Evolutionary conservation across 2,797 vertebrate genomes (phyloP).

Genomic region (Vultur gryphus): DNA sequence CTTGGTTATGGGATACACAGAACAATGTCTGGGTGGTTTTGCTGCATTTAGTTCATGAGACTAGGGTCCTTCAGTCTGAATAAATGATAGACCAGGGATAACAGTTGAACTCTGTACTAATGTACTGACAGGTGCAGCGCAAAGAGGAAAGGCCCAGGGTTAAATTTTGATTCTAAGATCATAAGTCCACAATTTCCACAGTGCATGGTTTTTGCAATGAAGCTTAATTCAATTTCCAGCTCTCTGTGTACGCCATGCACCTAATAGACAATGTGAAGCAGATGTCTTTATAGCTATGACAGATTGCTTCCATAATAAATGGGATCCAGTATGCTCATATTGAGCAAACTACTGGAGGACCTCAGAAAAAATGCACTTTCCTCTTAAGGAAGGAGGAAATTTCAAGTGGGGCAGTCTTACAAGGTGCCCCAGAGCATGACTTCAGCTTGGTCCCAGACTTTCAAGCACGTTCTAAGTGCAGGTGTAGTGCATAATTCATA

Average conservation of each 20-base stretch:
- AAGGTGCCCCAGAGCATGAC: background rate
- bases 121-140: background rate
- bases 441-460: background rate
- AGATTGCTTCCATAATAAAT: background rate
- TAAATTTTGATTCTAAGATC: background rate
- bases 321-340: background rate
- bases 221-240: background rate
- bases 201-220: background rate
- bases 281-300: background rate
- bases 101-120: background rate
- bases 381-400: background rate
- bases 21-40: background rate
- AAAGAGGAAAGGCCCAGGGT: background rate
- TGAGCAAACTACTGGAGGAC: background rate
- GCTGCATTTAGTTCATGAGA: background rate
- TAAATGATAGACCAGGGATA: background rate
- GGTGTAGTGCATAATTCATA: background rate
- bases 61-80: background rate
- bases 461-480: background rate
- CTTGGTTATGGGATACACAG: background rate
- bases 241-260: rapidly evolving
- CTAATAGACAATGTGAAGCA: background rate
- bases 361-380: background rate
- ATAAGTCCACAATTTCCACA: background rate
- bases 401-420: background rate